Evolutionary conservation across 2,797 vertebrate species (phyloP).

Genomic region (Acanthopagrus latus): DNA sequence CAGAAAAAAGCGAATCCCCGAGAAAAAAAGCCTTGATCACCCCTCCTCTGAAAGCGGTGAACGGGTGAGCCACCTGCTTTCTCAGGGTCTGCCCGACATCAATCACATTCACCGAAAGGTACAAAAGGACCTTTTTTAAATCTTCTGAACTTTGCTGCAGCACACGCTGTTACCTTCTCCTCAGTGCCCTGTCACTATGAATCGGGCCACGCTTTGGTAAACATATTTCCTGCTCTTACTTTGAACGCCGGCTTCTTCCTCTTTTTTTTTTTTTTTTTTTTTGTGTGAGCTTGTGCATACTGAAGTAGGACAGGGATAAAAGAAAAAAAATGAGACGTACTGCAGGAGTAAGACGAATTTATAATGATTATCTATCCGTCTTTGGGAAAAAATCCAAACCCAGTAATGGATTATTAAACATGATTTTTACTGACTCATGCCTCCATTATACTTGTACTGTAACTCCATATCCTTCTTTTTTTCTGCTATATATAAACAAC

Average conservation of each 20-base stretch:
- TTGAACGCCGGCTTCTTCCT: constrained; percentile 41
- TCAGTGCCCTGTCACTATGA: constrained; percentile 63
- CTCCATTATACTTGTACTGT: constrained; percentile 18
- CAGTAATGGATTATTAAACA: constrained; percentile 19
- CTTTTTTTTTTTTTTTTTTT: constrained; percentile 8
- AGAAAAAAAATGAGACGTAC: background rate
- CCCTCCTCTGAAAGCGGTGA: constrained; percentile 41
- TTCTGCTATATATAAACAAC: constrained; percentile 29
- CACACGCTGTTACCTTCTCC: constrained; percentile 58
- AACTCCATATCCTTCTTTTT: constrained; percentile 10
- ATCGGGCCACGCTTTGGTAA: constrained; percentile 63
- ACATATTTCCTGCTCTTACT: constrained; percentile 60
- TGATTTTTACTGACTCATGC: constrained; percentile 31
- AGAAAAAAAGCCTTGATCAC: constrained; percentile 42
- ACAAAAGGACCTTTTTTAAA: constrained; percentile 72
- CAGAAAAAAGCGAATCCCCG: constrained; percentile 38
- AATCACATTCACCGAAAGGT: constrained; percentile 65
- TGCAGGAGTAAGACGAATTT: background rate
- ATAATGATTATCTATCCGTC: background rate
- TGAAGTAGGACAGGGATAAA: background rate
- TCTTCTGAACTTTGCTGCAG: constrained; percentile 68
- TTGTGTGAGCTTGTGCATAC: constrained; percentile 3
- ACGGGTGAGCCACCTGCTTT: constrained; percentile 41
- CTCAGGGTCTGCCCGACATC: constrained; percentile 59
- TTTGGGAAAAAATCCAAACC: background rate